Percentiles rank a stretch among this genome's conserved stretches.
Conservation (phyloP, 2,888 invertebrate genomes). For the Nezara viridula region DNA sequence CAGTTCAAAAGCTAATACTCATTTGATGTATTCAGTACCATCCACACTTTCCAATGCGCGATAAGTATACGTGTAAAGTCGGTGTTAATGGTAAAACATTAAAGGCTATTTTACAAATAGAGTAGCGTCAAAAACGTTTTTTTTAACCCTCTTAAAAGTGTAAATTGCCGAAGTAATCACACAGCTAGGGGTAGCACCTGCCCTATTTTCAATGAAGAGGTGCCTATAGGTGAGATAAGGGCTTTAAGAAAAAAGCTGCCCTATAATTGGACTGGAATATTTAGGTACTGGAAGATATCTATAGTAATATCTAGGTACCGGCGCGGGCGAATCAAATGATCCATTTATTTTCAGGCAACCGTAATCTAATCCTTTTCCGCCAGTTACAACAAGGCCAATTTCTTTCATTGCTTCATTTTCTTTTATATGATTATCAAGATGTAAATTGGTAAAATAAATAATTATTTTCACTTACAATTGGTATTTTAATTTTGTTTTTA, state of each 20-base stretch:
- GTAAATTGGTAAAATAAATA: too few species aligned
- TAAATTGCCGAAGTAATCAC: constrained; percentile 7
- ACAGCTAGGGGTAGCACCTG: background rate
- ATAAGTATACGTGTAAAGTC: background rate
- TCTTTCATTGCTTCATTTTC: too few species aligned
- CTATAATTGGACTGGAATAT: constrained; percentile 12
- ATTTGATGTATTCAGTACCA: background rate
- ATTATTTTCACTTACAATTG: too few species aligned
- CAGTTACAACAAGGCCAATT: too few species aligned
- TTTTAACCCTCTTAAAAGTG: background rate
- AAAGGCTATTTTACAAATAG: constrained; percentile 21
- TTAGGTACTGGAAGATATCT: background rate
- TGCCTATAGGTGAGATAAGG: constrained; percentile 41
- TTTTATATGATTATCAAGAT: too few species aligned
- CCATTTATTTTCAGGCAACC: background rate
- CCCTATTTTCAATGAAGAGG: constrained; percentile 38
- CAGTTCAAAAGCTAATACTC: background rate
- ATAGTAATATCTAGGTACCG: background rate
- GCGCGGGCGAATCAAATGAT: background rate
- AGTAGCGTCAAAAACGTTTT: constrained; percentile 1
- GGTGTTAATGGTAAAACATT: constrained; percentile 12
- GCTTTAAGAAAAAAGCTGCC: background rate
- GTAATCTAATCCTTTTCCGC: too few species aligned
- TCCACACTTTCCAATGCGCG: background rate
- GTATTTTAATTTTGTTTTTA: too few species aligned